Base-by-base conservation (phyloP, 2,113 vertebrate genomes). In the Piprites chloris region DNA sequence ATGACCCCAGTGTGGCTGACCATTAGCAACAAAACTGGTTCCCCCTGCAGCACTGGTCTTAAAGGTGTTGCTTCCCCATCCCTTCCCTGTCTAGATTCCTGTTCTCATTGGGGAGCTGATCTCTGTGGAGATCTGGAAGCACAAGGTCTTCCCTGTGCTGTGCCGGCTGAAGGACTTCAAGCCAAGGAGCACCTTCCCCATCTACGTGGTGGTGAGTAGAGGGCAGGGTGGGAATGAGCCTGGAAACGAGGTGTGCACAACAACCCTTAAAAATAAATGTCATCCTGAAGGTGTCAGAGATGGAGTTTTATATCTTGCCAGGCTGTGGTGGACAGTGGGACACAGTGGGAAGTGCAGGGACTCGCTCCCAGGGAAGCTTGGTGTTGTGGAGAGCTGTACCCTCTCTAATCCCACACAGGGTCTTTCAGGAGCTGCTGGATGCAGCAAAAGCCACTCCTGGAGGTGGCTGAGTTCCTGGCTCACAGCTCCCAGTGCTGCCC, bases 161-260 rank as follows among this genome's bases (percentile, higher is more conserved):
- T 99, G 99, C 94, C 98, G 73, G 58, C 98, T 99, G 82, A 96
- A 99, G 69, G 99, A 99, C 96, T 99, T 99, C 96, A 98, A 98
- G 52, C 99, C 99, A 0, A 98, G 98, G 77, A 99, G 98, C 93
- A 99, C 99, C 4, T 99, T 99, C 94, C 99, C 98, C 49, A 98
- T 99, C 92, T 99, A 99, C 15, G 97, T 99, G 97, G 99, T 99
- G 99, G 99, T 99, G 97, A 98, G 99, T 98, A 37, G 27, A 49
- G 20, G 7, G 49, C 5, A 8, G 28, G n/a, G 56, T 16, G 35
- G 47, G 50, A 44, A 44, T 0, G 0, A 85, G 39, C 47, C 63
- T 89, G 53, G 14, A 50, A 28, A 55, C 2, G 8, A 28, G 21
- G 11, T 2, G 0, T 41, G 23, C 11, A 52, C 28, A 5, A 2